Base-by-base conservation (phyloP, 2,888 invertebrate species). In the Dolichopus griseipennis region DNA sequence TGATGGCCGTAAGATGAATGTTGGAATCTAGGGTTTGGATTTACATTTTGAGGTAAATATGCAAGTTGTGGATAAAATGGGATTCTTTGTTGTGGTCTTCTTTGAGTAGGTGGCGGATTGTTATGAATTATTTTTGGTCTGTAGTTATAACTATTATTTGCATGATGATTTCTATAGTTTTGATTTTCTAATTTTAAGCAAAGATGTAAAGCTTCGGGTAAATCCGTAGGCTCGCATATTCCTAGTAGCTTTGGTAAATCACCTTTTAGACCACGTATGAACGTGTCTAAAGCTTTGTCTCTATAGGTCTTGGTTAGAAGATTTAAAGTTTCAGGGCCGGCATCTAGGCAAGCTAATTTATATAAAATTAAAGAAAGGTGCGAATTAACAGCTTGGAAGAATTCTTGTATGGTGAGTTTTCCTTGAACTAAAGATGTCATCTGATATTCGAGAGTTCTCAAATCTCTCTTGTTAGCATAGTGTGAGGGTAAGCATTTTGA, bases 381-480 rank as follows among this genome's bases (percentile, higher is more conserved):
- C 9, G 52, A 37, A 62, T 65, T 64, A 41, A 67, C 67, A 15
- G 67, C 43, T 27, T 69, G 68, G 27, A 65, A 67, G 20, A 67
- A 69, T 7, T 67, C 21, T 27, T 66, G 65, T 20, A 67, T 34
- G n/a, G 20, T 34, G 37, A 52, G 37, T 37, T 62, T 65, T 67
- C 70, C 71, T 62, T 72, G 71, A 15, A 68, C 63, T 18, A 72
- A 52, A 1, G 71, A 52, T 10, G 69, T 69, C 69, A 71, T 69
- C 64, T 73, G 62, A 61, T 72, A 73, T 63, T 73, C 73, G 0
- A 73, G 65, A 1, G 72, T 73, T 12, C 66, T 61, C 4, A 73
- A 15, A 43, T 72, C 73, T n/a, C 71, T 43, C 34, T 71, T 71
- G 61, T 72, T 72, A 12, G 70, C 71, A 34, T 72, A 72, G 33